Evolutionary conservation across 2,888 invertebrate genomes (phyloP), one percentile per base, ranked within the genome.

Genomic region (Cephus runcator): DNA sequence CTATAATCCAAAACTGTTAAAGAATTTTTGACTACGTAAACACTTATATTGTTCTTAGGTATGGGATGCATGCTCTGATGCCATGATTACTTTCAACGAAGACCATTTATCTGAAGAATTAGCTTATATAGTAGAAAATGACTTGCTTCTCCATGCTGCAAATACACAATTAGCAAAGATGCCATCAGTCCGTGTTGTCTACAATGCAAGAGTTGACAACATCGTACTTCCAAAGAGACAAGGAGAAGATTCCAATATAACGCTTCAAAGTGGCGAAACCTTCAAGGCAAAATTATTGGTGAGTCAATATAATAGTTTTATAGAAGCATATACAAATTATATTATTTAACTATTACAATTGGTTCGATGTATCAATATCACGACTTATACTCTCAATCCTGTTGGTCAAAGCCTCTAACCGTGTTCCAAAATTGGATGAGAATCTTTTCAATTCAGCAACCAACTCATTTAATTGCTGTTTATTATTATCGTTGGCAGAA

Each of bases 41-140:
- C 78, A 77, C 4, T 31, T 11, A 36, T 33, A 71, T 71, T 15
- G 31, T 30, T 34, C 11, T 33, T 89, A 97, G 97, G 96, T 99
- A 33, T 98, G 98, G 98, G 99, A 99, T 92, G 96, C 96, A 4
- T 94, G 96, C 88, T 98, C 98, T 0, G 96, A 98, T 91, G 96
- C 98, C 0, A 93, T 96, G 86, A 98, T 99, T 81, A 95, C 96
- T 80, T 98, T 99, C 90, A 96, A 95, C 85, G 93, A 96, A 80
- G 95, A 96, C 23, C 93, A 95, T 81, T 92, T 95, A 85, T 92
- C 93, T 34, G 94, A 95, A 73, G 95, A 97, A 89, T 93, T 99
- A 1, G 97, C 98, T 0, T 98, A 96, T 90, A 96, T 99, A 83
- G 96, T 98, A 23, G 99, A 99, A 92, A 99, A 99, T 92, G 96